Conservation (phyloP, 1,140 invertebrate species). For the Calephelis nemesis region DNA sequence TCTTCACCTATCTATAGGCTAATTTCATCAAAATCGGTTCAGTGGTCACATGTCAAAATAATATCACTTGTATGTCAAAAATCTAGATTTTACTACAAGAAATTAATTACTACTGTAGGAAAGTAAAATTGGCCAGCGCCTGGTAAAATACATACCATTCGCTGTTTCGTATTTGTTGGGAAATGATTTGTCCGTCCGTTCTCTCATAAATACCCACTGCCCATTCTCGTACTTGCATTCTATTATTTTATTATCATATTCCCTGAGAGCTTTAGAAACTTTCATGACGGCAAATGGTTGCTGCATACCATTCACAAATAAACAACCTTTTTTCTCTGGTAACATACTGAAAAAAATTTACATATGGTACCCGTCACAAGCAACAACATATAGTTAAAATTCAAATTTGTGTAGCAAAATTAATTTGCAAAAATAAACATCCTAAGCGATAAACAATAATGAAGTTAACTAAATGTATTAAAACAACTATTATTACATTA, state of each 20-base stretch:
- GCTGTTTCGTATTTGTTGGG: conserved; percentile 95
- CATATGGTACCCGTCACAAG: too few species aligned
- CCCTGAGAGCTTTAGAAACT: conserved; percentile 86
- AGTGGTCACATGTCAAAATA: too few species aligned
- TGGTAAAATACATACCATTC: conserved; percentile 78
- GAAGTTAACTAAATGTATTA: too few species aligned
- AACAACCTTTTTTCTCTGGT: conserved; percentile 85
- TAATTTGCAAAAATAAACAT: too few species aligned
- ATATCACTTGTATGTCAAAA: not conserved
- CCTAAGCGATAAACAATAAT: too few species aligned
- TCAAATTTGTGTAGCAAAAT: too few species aligned
- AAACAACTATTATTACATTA: too few species aligned
- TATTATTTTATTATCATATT: conserved; percentile 95
- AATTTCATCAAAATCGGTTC: too few species aligned
- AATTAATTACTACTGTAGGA: not conserved
- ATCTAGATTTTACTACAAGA: not conserved
- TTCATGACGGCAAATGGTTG: conserved; percentile 87
- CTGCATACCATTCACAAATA: conserved; percentile 88
- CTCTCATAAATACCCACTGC: conserved; percentile 96
- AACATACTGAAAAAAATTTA: conserved; percentile 82
- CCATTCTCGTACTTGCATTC: conserved; percentile 92
- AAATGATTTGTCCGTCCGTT: conserved; percentile 97
- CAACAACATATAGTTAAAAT: too few species aligned
- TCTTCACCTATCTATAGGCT: too few species aligned
- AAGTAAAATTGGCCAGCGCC: not conserved